These are phyloP conservation scores for Dasyprocta punctata DNA, from an alignment of 2,113 vertebrate genomes.

Conservation along the genomic window DNA sequence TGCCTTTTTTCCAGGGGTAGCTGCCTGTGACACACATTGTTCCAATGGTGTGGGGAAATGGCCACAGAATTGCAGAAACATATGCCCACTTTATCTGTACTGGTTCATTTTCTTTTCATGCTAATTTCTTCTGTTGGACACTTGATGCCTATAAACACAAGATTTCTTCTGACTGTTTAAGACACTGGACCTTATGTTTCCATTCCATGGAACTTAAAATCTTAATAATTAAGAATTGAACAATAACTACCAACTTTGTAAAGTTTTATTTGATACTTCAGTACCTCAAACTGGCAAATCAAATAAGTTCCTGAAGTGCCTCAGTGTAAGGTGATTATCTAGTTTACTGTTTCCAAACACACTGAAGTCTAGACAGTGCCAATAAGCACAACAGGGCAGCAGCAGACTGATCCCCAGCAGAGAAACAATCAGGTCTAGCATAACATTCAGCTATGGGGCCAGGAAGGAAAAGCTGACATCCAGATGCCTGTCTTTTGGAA, in stretches of 20 bases:
- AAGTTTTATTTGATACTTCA: constrained; percentile 56
- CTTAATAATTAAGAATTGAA: constrained; percentile 72
- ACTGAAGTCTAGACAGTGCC: constrained; percentile 48
- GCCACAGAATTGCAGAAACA: neutral
- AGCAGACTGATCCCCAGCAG: constrained; percentile 73
- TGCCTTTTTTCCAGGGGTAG: neutral
- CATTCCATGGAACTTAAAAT: constrained; percentile 38
- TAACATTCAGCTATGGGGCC: constrained; percentile 75
- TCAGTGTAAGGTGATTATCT: constrained; percentile 51
- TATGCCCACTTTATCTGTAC: neutral
- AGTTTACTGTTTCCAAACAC: constrained; percentile 58
- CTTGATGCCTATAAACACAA: neutral
- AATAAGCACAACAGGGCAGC: constrained; percentile 42
- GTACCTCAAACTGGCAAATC: constrained; percentile 60
- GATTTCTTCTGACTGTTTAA: neutral
- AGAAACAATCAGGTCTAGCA: constrained; percentile 71
- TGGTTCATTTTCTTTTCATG: constrained; percentile 1
- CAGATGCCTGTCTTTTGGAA: constrained; percentile 81
- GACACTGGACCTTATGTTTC: neutral
- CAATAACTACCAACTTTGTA: constrained; percentile 60
- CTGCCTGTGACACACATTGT: neutral
- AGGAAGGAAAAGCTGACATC: constrained; percentile 81
- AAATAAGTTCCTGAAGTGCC: constrained; percentile 51
- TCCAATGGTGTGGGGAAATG: neutral
- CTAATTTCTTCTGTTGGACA: constrained; percentile 57